Percentiles rank a stretch among this genome's conserved stretches.
Conservation (phyloP, 2,888 invertebrate species). For the Orthonychiurus folsomi region DNA sequence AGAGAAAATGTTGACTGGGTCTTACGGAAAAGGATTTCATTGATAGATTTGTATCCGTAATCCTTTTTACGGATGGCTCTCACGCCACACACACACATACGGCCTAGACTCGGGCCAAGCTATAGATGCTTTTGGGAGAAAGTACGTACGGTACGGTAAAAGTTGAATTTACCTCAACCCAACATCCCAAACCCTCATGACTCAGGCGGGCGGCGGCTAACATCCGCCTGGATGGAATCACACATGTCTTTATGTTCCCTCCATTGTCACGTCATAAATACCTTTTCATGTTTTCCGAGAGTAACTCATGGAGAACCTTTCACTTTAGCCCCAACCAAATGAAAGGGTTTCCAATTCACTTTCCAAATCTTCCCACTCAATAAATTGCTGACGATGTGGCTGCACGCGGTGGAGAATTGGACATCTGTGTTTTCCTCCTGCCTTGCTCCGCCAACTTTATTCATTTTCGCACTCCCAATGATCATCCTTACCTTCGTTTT, state of each 20-base stretch:
- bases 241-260: background rate
- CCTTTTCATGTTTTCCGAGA: conserved; percentile 7
- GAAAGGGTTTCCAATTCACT: background rate
- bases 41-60: conserved; percentile 40
- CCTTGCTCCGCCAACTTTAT: too few relatives aligned
- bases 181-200: background rate
- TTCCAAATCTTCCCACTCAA: background rate
- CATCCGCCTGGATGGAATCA: background rate
- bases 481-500: too few relatives aligned
- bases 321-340: background rate
- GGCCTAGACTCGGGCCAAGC: too few relatives aligned
- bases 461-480: too few relatives aligned
- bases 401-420: background rate
- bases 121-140: too few relatives aligned
- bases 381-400: background rate
- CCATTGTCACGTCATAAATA: conserved; percentile 13
- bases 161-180: background rate
- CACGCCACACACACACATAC: conserved; percentile 17
- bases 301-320: conserved; percentile 10
- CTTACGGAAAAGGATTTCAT: conserved; percentile 38
- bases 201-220: too few relatives aligned
- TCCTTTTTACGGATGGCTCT: conserved; percentile 37
- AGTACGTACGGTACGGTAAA: background rate
- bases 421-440: conserved; percentile 1
- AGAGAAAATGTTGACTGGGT: conserved; percentile 39